Percentiles rank a stretch among this genome's conserved stretches.
Conservation (phyloP, 2,888 invertebrate genomes). For the Rhagonycha lutea region DNA sequence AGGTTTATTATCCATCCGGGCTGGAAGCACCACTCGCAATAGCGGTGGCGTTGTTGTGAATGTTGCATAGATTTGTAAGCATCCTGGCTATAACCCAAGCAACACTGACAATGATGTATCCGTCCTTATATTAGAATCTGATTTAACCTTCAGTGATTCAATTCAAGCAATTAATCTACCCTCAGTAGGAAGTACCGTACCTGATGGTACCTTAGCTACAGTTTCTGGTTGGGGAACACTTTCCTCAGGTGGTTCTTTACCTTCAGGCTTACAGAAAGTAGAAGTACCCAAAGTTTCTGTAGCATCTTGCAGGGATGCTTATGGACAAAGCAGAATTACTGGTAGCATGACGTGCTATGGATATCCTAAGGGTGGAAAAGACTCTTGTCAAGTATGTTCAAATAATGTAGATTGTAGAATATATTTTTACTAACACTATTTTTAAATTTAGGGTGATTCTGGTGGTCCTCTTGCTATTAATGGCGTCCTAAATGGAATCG, state of each 20-base stretch:
- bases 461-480: conserved; percentile 2
- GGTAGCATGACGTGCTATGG: not conserved
- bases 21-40: not conserved
- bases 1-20: not conserved
- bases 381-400: conserved; percentile 2
- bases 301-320: not conserved
- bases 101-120: conserved; percentile 1
- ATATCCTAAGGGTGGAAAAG: not conserved
- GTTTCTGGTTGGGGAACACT: conserved; percentile 9
- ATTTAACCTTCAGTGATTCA: not conserved
- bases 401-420: no score
- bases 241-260: not conserved
- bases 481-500: not conserved
- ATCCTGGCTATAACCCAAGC: not conserved
- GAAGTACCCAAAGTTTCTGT: not conserved
- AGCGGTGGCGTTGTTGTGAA: not conserved
- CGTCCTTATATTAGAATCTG: not conserved
- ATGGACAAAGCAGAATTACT: conserved; percentile 38
- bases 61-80: not conserved
- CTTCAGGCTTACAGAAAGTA: not conserved
- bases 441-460: not conserved
- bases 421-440: no score
- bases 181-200: not conserved
- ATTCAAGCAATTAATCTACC: not conserved
- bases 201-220: not conserved